Base-by-base conservation (phyloP, 1,140 invertebrate genomes). In the Sitophilus oryzae region DNA sequence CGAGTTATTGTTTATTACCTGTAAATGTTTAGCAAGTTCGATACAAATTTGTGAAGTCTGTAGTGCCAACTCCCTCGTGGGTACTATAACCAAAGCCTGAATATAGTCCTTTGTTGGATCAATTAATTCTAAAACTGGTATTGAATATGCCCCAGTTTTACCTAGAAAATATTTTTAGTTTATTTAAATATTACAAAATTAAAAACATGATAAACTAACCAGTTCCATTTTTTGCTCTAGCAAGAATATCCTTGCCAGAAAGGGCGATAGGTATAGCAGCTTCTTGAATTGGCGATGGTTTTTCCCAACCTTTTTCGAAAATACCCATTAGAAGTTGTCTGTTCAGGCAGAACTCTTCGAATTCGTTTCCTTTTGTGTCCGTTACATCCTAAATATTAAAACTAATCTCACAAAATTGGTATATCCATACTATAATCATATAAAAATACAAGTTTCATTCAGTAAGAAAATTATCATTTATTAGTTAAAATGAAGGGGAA, bases 231-330 rank as follows among this genome's bases (percentile, higher is more conserved):
- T 99, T 99, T 51, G 97, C 97, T 73, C 97, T 82, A 46, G 96
- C 97, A 63, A 99, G 79, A 61, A 99, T 88, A 78, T 99, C 96
- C 77, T 96, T 91, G 60, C 96, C 96, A 67, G 92, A 91, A 54
- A 99, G 79, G 56, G 96, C 95, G 72, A 98, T 93, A 52, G 96
- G 96, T 77, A 99, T 99, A 72, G 93, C 94, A 65, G 93, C 92
- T 82, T 97, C 94, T 81, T 99, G 97, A 79, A 99, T 99, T 18
- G 97, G 97, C 60, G 93, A 98, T 43, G 97, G 97, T 73, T 93
- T 93, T 72, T 99, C 97, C 97, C 96, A 99, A 41, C 97, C 97
- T 78, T 99, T 99, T 74, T 99, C 97, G 75, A 98, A 99, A 71
- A 99, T 98, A 61, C 96, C 97, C 96, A 99, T 99, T 53, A 99